Base-by-base conservation (phyloP, 2,113 vertebrate species). In the Gavia stellata region DNA sequence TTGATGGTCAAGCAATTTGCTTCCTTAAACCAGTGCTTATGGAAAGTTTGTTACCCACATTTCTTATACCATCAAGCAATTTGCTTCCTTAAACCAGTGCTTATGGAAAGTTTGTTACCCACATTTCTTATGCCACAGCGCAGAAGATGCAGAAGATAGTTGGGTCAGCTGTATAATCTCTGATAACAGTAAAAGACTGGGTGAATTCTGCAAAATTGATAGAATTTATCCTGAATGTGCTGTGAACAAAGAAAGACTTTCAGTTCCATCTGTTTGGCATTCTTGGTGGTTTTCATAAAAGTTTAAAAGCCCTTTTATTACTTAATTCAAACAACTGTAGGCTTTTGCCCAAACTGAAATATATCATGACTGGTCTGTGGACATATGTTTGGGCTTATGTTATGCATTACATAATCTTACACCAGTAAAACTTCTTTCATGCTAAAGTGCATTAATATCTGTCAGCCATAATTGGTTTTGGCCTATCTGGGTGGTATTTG, bases 311-410 rank as follows among this genome's bases (percentile, higher is more conserved):
- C 21, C 25, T 56, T 66, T 66, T 77, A 77, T 90, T 88, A 62
- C 38, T 66, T 86, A 86, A 93, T 70, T 92, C 40, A 88, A 95
- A 80, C 66, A 90, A n/a, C 40, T 52, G 17, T 5, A 93, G 67
- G 34, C 53, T 73, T 86, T 92, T 96, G 40, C 61, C 29, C 56
- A 92, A 96, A 44, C n/a, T 81, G 56, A 94, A 95, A 83, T 88
- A 29, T 58, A 73, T 86, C 86, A 86, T 2, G 5, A 92, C 45
- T 21, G 36, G 33, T n/a, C 40, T 36, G 55, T 56, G 75, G 72
- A 88, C n/a, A 12, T 87, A 55, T 80, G 71, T 80, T 93, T 95
- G 42, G 72, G 45, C 55, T 53, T 94, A 72, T 61, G 68, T 86
- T 79, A 47, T 36, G 36, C 61, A 36, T 96, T 90, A 72, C 17